Evolutionary conservation across 2,113 vertebrate genomes (phyloP), one percentile per base, ranked within the genome.

Genomic region (Halcyon malimbica): DNA sequence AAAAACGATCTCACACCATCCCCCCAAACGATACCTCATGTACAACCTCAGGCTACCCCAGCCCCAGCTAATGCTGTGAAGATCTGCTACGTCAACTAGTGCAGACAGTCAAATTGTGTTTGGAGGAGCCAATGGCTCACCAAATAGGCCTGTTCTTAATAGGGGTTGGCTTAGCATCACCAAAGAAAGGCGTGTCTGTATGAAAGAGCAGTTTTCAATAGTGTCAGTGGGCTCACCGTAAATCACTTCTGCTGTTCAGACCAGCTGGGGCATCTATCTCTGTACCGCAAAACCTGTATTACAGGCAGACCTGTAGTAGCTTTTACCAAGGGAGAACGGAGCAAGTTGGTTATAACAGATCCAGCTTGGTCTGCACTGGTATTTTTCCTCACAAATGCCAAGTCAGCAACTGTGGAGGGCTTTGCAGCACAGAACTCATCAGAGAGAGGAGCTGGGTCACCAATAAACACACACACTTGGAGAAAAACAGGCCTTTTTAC

Each of bases 21-120:
- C 25, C 25, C 25, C 8, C 14, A 69, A 78, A n/a, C 44, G 12
- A 11, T 29, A 46, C 33, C 70, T 74, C 31, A 8, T 56, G 41
- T 82, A 77, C 29, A 70, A 50, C 56, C 62, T 75, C 77, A 70
- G 67, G 18, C 31, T n/a, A 37, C 64, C 51, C 51, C 57, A 76
- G 44, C 20, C 50, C 14, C 51, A 92, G 64, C 39, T 64, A 24
- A 60, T 2, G 16, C 37, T 1, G 0, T 11, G 44, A 77, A 71
- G 59, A 35, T 33, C 51, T 57, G 69, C 63, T 67, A 13, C 0
- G 1, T 26, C 44, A 60, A 3, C 31, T 17, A 64, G 23, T 15
- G 16, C 67, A 78, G 50, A 73, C 1, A 6, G 31, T n/a, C 9
- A 0, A 6, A 31, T 4, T 2, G 1, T 1, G 13, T 21, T 4